Conservation (phyloP, 2,113 vertebrate species). For the Callipepla squamata region DNA sequence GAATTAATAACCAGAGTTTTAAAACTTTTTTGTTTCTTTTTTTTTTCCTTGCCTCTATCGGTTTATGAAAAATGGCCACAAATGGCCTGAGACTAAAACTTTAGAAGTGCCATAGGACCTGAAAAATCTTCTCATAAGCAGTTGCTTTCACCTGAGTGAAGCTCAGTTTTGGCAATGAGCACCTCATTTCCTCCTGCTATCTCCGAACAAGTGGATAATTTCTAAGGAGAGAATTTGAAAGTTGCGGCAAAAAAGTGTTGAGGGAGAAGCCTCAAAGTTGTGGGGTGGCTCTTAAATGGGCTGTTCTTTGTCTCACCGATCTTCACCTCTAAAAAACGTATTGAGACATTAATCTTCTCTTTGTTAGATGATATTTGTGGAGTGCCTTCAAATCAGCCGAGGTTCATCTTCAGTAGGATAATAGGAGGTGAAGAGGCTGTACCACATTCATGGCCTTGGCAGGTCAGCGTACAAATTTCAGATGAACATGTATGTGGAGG, state of each 20-base stretch:
- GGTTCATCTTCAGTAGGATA: slow-evolving; percentile 51
- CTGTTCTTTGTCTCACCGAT: neutral
- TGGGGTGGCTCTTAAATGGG: neutral
- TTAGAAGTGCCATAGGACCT: neutral
- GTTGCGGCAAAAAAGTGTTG: neutral
- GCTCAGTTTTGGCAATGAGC: neutral
- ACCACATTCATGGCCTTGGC: slow-evolving; percentile 68
- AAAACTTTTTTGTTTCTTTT: neutral
- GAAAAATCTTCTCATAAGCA: neutral
- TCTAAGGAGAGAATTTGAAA: neutral
- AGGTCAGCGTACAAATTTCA: slow-evolving; percentile 63
- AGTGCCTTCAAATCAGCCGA: slow-evolving; percentile 27
- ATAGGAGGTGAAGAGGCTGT: slow-evolving; percentile 60
- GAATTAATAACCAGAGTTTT: neutral
- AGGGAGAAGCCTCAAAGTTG: neutral
- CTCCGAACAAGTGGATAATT: neutral
- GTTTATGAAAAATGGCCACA: neutral
- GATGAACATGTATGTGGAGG: slow-evolving; percentile 64
- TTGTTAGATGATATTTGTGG: slow-evolving; percentile 52
- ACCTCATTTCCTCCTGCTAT: neutral
- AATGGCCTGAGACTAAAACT: neutral
- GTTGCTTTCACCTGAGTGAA: neutral
- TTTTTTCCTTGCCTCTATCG: neutral
- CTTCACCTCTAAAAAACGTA: neutral
- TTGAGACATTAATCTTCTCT: neutral